Base-by-base conservation (phyloP, 2,888 invertebrate genomes). In the Drosophila picticornis region DNA sequence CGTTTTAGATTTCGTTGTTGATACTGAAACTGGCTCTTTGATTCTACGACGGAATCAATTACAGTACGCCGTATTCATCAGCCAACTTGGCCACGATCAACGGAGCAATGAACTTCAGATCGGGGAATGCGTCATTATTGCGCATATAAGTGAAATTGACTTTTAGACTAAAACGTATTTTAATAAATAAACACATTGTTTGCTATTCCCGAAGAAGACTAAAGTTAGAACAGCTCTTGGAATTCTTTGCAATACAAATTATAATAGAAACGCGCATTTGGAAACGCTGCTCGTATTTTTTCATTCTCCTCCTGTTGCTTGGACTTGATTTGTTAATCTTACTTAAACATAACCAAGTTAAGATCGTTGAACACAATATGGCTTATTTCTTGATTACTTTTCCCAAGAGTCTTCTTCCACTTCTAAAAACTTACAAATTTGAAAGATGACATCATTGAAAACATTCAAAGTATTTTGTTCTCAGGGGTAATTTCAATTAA, bases 61-160 rank as follows among this genome's bases (percentile, higher is more conserved):
- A 36, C 36, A 46, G 59, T 31, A 40, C 74, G 50, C 32, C 50
- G 22, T 64, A 25, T 36, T 22, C 19, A 38, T 43, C 25, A 70
- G 59, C 25, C 40, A 52, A 43, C 27, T 5, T 29, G 68, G 50
- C 58, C 53, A 34, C 62, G 32, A 16, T 22, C 59, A 13, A 7
- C 29, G 36, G 80, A 43, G 46, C 80, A 77, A 40, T 80, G 75
- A 77, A 75, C 75, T 7, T 16, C 13, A 25, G 25, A 52, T 38
- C 19, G 34, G 22, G 9, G 2, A 57, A 31, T 1, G 19, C 4
- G 9, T 7, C 19, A 5, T 7, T 25, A 46, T 43, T 63, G 34
- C 19, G 19, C 11, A 10, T 5, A n/a, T 36, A 4, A 22, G 0
- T 22, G 19, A 25, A 61, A 25, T 5, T 19, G 4, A n/a, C 7